A percentile compares a stretch with the other conserved stretches of the same genome.
Evolutionary conservation across 2,888 invertebrate genomes (phyloP).

Genomic region (Leptinotarsa rubiginosa): DNA sequence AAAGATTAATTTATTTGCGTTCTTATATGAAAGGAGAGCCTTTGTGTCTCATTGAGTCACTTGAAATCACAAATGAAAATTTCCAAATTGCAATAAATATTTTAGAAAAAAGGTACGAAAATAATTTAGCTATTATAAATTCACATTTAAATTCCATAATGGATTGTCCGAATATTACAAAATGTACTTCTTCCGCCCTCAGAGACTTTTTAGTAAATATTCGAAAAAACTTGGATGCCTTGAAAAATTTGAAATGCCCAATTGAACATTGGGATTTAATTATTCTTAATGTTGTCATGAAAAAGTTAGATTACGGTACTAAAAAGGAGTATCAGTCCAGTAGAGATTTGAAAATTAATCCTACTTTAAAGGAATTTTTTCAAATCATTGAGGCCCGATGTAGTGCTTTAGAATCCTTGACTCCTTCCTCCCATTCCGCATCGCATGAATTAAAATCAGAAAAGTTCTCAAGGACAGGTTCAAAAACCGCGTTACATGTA

Average conservation of each 20-base stretch:
- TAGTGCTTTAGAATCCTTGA: conserved; percentile 14
- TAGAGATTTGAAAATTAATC: conserved; percentile 17
- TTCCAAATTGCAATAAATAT: neutral
- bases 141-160: neutral
- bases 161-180: conserved; percentile 1
- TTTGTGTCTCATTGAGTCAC: conserved; percentile 1
- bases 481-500: conserved; percentile 11
- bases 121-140: conserved; percentile 3
- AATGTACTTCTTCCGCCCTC: conserved; percentile 1
- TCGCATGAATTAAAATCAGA: conserved; percentile 1
- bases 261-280: neutral
- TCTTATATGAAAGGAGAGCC: conserved; percentile 1
- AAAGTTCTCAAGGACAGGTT: conserved; percentile 1
- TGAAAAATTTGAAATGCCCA: conserved; percentile 2
- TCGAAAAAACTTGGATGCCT: neutral
- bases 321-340: neutral
- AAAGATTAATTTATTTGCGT: conserved; percentile 2
- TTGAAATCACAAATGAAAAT: conserved; percentile 2
- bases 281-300: neutral
- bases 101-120: neutral
- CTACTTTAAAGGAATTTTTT: conserved; percentile 17
- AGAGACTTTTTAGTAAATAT: conserved; percentile 1
- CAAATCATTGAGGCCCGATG: conserved; percentile 13
- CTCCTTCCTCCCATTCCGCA: neutral
- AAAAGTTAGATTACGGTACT: neutral